phyloP scores from a whole-genome alignment of 2,888 invertebrate genomes.

The Seira sanloemensis region DNA sequence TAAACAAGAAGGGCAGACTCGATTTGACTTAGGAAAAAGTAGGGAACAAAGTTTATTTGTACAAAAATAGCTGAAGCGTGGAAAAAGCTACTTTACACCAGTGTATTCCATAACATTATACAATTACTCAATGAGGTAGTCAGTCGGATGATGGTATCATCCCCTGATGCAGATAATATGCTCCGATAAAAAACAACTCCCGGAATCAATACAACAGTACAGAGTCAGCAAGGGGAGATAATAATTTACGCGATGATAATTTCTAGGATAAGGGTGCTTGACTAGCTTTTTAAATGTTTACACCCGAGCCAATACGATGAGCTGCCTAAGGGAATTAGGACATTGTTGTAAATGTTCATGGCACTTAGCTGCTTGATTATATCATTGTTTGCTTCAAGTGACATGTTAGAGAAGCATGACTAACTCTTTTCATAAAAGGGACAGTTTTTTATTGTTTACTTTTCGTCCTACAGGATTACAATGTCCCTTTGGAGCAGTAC shows the following conservation, averaged over 20 bases:
- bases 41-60: too few species aligned
- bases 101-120: not conserved
- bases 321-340: conserved; percentile 46
- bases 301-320: conserved; percentile 46
- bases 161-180: conserved; percentile 25
- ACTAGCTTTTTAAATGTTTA: conserved; percentile 72
- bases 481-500: conserved; percentile 43
- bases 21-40: too few species aligned
- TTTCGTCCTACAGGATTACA: not conserved
- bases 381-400: conserved; percentile 61
- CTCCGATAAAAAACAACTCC: conserved; percentile 41
- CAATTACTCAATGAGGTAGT: not conserved
- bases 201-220: not conserved
- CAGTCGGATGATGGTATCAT: conserved; percentile 37
- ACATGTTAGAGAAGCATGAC: conserved; percentile 64
- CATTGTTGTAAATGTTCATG: conserved; percentile 58
- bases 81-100: not conserved
- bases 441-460: not conserved
- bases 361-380: conserved; percentile 64
- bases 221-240: conserved; percentile 50
- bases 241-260: conserved; percentile 59
- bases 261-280: conserved; percentile 68
- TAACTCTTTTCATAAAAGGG: conserved; percentile 40
- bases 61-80: not conserved
- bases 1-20: not conserved